Percentiles rank a stretch among this genome's conserved stretches.
Conservation (phyloP, 1,140 invertebrate species). For the Listronotus oregonensis region DNA sequence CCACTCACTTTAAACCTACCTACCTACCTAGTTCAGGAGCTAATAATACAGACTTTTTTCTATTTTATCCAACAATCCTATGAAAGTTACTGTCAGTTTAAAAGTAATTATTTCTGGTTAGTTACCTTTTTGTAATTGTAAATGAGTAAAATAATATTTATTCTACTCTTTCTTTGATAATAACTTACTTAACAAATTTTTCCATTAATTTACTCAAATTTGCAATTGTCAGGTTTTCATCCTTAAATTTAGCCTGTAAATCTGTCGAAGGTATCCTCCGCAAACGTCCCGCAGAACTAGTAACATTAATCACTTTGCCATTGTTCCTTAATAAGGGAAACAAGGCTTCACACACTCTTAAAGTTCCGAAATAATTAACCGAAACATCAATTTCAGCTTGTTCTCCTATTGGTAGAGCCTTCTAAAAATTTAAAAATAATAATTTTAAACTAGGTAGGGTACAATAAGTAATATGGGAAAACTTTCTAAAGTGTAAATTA, state of each 20-base stretch:
- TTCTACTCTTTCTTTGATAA: no score
- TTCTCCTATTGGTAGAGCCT: background rate
- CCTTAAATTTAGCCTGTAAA: conserved; percentile 60
- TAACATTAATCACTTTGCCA: conserved; percentile 75
- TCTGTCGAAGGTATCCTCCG: conserved; percentile 60
- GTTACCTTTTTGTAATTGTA: no score
- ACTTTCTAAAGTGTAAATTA: no score
- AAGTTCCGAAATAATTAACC: conserved; percentile 71
- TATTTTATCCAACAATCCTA: no score
- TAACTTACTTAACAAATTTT: conserved; percentile 65
- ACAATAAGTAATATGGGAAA: no score
- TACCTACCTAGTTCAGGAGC: no score
- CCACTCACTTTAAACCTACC: no score
- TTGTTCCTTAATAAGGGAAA: conserved; percentile 70
- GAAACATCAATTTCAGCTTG: conserved; percentile 72
- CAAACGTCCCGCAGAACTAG: conserved; percentile 68
- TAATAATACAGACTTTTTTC: no score
- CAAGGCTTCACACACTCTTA: conserved; percentile 66
- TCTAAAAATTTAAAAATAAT: background rate
- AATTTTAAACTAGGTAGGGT: no score
- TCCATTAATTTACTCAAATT: conserved; percentile 65
- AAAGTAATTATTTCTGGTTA: no score
- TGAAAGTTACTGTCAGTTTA: no score
- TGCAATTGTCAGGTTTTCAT: conserved; percentile 61
- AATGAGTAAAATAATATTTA: no score